These are phyloP conservation scores for Philypnodon macrostomus DNA, from an alignment of 2,797 vertebrate genomes.

Conservation along the genomic window DNA sequence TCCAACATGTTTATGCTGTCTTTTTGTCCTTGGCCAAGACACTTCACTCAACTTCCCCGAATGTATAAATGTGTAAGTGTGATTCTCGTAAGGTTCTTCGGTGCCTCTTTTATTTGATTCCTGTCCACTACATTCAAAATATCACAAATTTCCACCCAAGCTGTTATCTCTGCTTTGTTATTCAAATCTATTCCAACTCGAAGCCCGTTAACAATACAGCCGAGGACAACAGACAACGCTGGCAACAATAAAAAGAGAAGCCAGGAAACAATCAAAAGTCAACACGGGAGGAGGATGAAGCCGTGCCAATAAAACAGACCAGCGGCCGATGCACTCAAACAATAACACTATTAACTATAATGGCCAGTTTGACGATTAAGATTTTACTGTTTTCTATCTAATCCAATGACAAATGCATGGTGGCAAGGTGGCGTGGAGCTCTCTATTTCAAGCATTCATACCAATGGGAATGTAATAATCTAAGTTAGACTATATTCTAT, in stretches of 20 bases:
- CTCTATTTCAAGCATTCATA: not conserved
- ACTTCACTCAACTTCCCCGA: too few relatives aligned
- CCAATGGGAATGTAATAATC: too few relatives aligned
- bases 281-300: constrained; percentile 2
- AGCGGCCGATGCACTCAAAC: not conserved
- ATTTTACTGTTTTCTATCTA: too few relatives aligned
- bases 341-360: constrained; percentile 1
- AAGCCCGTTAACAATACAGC: not conserved
- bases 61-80: too few relatives aligned
- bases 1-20: too few relatives aligned
- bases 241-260: not conserved
- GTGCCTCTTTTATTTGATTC: not conserved
- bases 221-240: not conserved
- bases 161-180: constrained; percentile 4
- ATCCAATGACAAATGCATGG: too few relatives aligned
- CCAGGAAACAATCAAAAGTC: constrained; percentile 1
- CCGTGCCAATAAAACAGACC: not conserved
- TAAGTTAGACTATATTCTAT: not conserved
- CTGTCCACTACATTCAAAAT: not conserved
- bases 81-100: too few relatives aligned
- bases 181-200: constrained; percentile 3
- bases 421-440: not conserved
- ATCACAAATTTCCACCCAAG: not conserved
- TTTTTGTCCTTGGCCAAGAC: too few relatives aligned
- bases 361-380: too few relatives aligned